Base-by-base conservation (phyloP, 1,140 invertebrate species). In the Drosophila pseudoananassae region DNA sequence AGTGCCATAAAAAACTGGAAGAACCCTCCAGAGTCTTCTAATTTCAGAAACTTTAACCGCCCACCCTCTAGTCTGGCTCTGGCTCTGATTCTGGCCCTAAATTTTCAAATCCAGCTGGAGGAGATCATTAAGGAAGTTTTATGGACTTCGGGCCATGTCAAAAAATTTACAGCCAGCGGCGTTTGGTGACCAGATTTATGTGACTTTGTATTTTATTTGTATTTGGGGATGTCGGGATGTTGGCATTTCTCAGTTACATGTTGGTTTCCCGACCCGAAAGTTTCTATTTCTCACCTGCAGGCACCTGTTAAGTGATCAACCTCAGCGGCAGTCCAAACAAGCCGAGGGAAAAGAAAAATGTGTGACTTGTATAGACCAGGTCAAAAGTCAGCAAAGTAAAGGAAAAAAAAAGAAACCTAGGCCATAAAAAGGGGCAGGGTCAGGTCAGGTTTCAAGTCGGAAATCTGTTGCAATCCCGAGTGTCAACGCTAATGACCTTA, bases 131-230 rank as follows among this genome's bases (percentile, higher is more conserved):
- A 71, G 70, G 23, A 54, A 43, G 43, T 82, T 84, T 82, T 87
- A 87, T 88, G 69, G 83, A 78, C 81, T 66, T 23, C 2, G 6
- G 15, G 52, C 58, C 47, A 59, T 46, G 76, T 55, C 59, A 71
- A 81, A 25, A 85, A 78, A 85, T 85, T 85, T 85, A 87, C 80
- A 52, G 49, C 69, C 46, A n/a, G n/a, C n/a, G n/a, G n/a, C n/a
- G n/a, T n/a, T n/a, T n/a, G n/a, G n/a, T n/a, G n/a, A n/a, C 57
- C 78, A 87, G 82, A 85, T 85, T 84, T 84, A 84, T 84, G 81
- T 77, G 47, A 71, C 17, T 57, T 29, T 14, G n/a, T n/a, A n/a
- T n/a, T n/a, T n/a, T n/a, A n/a, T n/a, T n/a, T n/a, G n/a, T n/a
- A n/a, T n/a, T n/a, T n/a, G n/a, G n/a, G n/a, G n/a, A n/a, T n/a